Conservation (phyloP, 2,113 vertebrate genomes). For the Onychorhynchus coronatus region DNA sequence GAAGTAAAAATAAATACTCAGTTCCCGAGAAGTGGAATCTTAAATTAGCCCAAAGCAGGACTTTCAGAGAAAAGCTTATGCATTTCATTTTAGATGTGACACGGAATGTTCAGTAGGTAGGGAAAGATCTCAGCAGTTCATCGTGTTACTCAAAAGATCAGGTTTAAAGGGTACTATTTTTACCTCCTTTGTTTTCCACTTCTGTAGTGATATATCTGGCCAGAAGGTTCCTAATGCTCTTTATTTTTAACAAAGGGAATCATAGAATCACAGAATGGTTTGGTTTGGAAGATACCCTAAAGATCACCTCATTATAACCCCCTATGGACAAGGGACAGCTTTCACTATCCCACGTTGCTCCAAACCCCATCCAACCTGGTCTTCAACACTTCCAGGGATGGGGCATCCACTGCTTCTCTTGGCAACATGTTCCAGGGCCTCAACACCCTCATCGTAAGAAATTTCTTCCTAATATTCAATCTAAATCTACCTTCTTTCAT, state of each 20-base stretch:
- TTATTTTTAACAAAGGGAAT: neutral
- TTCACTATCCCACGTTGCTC: neutral
- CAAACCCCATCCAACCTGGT: fast-evolving
- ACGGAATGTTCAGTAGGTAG: neutral
- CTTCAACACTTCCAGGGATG: neutral
- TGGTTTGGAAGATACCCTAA: neutral
- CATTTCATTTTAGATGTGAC: neutral
- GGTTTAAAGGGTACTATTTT: neutral
- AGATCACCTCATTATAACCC: neutral
- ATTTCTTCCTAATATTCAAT: neutral
- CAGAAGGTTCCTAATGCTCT: neutral
- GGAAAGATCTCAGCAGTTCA: neutral
- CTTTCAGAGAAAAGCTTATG: neutral
- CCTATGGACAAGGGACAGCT: fast-evolving
- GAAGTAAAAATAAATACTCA: neutral
- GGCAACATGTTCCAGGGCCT: fast-evolving
- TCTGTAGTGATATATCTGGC: neutral
- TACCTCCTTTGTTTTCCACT: neutral
- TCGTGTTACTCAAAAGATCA: neutral
- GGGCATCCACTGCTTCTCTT: neutral
- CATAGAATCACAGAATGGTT: neutral
- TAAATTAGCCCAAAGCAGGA: neutral
- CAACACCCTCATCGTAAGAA: neutral
- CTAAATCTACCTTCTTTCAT: neutral
- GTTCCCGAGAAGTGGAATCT: neutral